Evolutionary conservation across 2,888 invertebrate species (phyloP).

Genomic region (Lasioglossum vierecki): DNA sequence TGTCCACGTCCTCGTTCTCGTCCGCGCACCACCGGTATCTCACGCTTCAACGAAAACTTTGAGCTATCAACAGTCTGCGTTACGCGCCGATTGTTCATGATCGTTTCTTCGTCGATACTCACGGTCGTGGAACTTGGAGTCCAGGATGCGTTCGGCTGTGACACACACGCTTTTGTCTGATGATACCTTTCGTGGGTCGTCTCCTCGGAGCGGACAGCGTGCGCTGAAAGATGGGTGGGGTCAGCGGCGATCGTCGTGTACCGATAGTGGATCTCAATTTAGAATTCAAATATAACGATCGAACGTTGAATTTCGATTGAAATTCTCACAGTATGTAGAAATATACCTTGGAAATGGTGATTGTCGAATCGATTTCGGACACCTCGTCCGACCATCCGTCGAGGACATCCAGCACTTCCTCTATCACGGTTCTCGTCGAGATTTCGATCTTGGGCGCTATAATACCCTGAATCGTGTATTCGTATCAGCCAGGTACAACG

Average conservation of each 20-base stretch:
- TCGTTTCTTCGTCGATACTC: conserved; percentile 44
- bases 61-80: background rate
- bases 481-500: background rate
- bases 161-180: conserved; percentile 80
- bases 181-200: conserved; percentile 72
- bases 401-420: conserved; percentile 85
- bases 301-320: too few relatives aligned
- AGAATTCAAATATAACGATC: too few relatives aligned
- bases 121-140: conserved; percentile 69
- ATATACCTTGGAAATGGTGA: conserved; percentile 81
- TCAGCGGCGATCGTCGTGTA: background rate
- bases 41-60: conserved; percentile 13
- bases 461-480: conserved; percentile 85
- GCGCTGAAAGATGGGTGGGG: conserved; percentile 63
- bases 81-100: background rate
- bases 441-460: conserved; percentile 90
- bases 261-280: background rate
- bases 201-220: conserved; percentile 72
- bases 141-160: conserved; percentile 74
- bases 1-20: background rate
- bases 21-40: conserved; percentile 21
- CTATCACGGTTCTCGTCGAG: conserved; percentile 88
- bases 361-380: conserved; percentile 83
- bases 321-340: too few relatives aligned
- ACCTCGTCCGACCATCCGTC: conserved; percentile 62